Evolutionary conservation across 2,888 invertebrate genomes (phyloP), one percentile per base, ranked within the genome.

Genomic region (Rapana venosa): DNA sequence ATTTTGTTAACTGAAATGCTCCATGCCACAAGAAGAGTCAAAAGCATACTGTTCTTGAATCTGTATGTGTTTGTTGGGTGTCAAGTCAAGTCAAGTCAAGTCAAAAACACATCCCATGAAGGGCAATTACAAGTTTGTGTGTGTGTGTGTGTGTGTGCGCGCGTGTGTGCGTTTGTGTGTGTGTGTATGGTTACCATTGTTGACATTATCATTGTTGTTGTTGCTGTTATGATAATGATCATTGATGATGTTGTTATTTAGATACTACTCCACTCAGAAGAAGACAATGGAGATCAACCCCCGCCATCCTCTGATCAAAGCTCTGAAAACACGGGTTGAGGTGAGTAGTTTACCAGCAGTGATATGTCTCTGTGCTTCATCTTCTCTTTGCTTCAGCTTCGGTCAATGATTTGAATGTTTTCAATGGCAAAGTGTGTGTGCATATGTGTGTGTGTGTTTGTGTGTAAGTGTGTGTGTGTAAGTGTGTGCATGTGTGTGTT

Each of bases 241-340:
- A n/a, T 0, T 74, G n/a, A 2, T 66, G 15, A 13, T 61, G 61
- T 61, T 61, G 61, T 22, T 20, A 20, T 13, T 61, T 79, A 96
- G 96, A 86, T 95, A 94, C 92, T 96, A 96, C 92, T 94, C 95
- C 58, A 93, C 92, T 74, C 95, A 96, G 93, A 99, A 98, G 97
- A 99, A 99, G 97, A 98, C 98, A 88, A 97, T 99, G 93, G 99
- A 99, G 97, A 97, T 99, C 94, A 99, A 99, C 97, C 99, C 99
- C 81, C 97, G 98, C 88, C 99, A 99, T 97, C 99, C 99, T 47
- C 97, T 99, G 87, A 98, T 99, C 95, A 97, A 98, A 93, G 99
- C 99, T 96, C 97, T 99, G 92, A 97, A 99, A 95, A 97, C 97
- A 61, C 97, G 98, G 94, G 98, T 99, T 8, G 95, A 96, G 92